Evolutionary conservation across 37 sponge, comb jelly and placozoan species (phyloP), one percentile per base, ranked within the genome.

Genomic region (Agelas oroides): DNA sequence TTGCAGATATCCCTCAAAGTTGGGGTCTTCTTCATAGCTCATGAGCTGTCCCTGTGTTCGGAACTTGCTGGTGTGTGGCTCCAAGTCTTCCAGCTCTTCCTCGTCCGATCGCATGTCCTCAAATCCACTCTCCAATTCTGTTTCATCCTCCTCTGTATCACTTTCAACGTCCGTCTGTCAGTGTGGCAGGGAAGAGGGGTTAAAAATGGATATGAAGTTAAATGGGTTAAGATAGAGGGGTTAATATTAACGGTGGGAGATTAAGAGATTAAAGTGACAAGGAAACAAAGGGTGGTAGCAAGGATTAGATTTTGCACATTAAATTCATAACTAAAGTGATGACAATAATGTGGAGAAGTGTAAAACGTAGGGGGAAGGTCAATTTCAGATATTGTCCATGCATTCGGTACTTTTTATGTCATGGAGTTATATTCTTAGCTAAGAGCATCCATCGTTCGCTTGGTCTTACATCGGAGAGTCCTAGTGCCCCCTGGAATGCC

Each of bases 1-100:
- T 8, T 30, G 33, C 25, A 94, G 82, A 66, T 87, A 94, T 20
- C 95, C 95, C 77, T 94, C 95, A 37, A 87, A 80, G 35, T 62
- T 88, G 13, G 86, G 86, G 32, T 86, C 78, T n/a, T 78, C 77
- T n/a, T 78, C 78, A 32, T 78, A 78, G 62, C 23, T 70, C 73
- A 87, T 78, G 63, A 87, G 80, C 38, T 70, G 80, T 20, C 87
- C 87, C 18, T 56, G 71, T 28, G 87, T 24, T 13, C 71, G 38
- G 73, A 87, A 87, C 65, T 87, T 87, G 65, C 80, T 70, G 36
- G 87, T 79, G 73, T 87, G 87, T 63, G 80, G 80, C 53, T 89
- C 86, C 23, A 53, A 72, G 55, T 94, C 92, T 39, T 92, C 88
- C 23, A 21, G 23, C 31, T 90, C 92, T 38, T 89, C 73, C 30